phyloP scores from a whole-genome alignment of 2,113 vertebrate species.

The Sminthopsis crassicaudata region DNA sequence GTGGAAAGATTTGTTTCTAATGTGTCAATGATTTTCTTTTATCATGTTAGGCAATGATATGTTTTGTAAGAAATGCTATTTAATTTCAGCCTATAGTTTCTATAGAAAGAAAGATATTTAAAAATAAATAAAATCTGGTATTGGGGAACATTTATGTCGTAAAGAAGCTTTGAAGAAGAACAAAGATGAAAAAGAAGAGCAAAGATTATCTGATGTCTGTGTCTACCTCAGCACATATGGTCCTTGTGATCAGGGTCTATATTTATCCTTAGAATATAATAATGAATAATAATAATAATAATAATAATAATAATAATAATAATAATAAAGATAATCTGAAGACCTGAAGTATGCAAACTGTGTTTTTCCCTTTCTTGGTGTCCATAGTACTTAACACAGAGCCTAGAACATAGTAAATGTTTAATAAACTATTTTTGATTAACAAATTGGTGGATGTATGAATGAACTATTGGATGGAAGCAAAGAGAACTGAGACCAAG shows the following conservation, averaged over 20 bases:
- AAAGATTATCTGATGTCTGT: background rate
- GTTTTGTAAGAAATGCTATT: background rate
- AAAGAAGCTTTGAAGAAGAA: background rate
- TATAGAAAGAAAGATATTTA: constrained; percentile 5
- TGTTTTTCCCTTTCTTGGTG: background rate
- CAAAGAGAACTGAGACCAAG: background rate
- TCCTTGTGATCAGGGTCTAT: background rate
- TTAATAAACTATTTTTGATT: background rate
- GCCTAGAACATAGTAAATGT: background rate
- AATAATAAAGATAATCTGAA: background rate
- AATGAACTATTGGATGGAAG: background rate
- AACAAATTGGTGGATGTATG: background rate
- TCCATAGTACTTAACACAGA: background rate
- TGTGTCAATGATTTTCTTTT: background rate
- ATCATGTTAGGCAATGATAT: background rate
- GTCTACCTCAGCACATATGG: background rate
- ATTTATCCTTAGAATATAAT: background rate
- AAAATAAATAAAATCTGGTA: background rate
- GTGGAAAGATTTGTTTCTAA: constrained; percentile 11
- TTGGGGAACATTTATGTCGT: background rate
- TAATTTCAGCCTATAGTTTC: constrained; percentile 28
- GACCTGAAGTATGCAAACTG: background rate
- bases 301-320: background rate
- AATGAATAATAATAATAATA: no score
- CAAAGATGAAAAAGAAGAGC: background rate